Evolutionary conservation across 2,888 invertebrate species (phyloP).

Genomic region (Pheosia tremula): DNA sequence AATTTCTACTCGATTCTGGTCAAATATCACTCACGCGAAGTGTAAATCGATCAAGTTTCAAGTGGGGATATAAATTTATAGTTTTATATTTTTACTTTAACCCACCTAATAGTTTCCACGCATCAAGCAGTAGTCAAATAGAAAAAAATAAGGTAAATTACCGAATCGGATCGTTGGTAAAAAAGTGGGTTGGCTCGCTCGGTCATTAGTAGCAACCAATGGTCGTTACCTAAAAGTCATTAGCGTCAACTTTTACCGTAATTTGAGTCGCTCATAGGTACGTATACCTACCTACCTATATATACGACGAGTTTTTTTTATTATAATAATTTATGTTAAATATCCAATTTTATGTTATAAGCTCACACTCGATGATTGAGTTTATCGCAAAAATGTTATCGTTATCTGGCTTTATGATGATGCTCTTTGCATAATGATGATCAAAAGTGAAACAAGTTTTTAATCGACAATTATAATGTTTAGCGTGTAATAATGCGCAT

Average conservation of each 20-base stretch:
- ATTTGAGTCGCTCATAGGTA: conserved; percentile 61
- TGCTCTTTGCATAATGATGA: conserved; percentile 33
- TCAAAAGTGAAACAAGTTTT: conserved; percentile 13
- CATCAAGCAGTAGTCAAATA: conserved; percentile 62
- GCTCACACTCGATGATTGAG: conserved; percentile 55
- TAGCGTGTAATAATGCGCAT: conserved; percentile 25
- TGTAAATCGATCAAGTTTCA: conserved; percentile 12
- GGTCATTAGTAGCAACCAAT: conserved; percentile 81
- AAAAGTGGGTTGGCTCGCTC: conserved; percentile 77
- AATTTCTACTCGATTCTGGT: not conserved
- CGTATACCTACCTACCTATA: conserved; percentile 14
- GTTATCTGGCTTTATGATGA: conserved; percentile 32
- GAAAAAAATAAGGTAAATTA: conserved; percentile 64
- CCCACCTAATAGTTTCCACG: conserved; percentile 53
- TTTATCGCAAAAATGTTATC: conserved; percentile 54
- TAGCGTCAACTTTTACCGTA: conserved; percentile 81
- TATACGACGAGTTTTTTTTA: conserved; percentile 49
- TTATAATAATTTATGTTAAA: conserved; percentile 74
- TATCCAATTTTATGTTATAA: conserved; percentile 75
- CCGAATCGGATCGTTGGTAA: conserved; percentile 75
- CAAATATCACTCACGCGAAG: not conserved
- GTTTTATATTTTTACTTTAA: conserved; percentile 41
- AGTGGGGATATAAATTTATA: conserved; percentile 37
- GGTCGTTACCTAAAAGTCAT: conserved; percentile 83
- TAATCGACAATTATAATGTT: conserved; percentile 25